Evolutionary conservation across 30 jellyfish, hydroid and myxozoan species (phyloP), one percentile per base, ranked within the genome.

Genomic region (Aurelia aurita complex sp. Pacific): DNA sequence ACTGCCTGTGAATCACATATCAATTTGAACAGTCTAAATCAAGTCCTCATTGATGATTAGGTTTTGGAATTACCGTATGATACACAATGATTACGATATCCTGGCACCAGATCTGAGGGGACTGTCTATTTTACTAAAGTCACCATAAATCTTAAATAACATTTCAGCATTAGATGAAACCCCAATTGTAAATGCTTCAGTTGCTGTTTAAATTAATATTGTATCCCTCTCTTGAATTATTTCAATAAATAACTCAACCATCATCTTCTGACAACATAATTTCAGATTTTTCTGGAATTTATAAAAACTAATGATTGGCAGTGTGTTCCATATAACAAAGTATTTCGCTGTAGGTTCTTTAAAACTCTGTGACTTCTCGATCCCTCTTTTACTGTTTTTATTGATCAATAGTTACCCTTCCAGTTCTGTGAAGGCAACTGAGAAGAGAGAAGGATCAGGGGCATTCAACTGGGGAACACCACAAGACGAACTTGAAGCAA

Each of bases 401-500:
- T 36, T 82, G 81, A n/a, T 71, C 73, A 33, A 42, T 69, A 81
- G 81, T 65, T 66, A 69, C 73, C 85, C 61, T 89, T 80, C 67
- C 80, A 94, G 98, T 79, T 86, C 97, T 19, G 97, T 94, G 83
- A 94, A 80, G 57, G 91, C 98, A 69, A 51, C 87, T 53, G 98
- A 94, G n/a, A 94, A 94, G 64, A 82, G 98, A 23, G 98, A 94
- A 42, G 98, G 98, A 35, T 85, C 97, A 2, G 98, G 98, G 50
- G 67, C 97, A 6, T 94, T 50, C 96, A 94, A 82, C 85, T 94
- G 98, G 98, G 95, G 98, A 42, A 67, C 96, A 42, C 76, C 92
- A 43, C 92, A 87, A 78, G 96, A 88, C 54, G 94, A 90, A 83
- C 54, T 62, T 67, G 96, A 95, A 66, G 98, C 92, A 80, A 92